Evolutionary conservation across 2,888 invertebrate species (phyloP).

Genomic region (Actias luna): DNA sequence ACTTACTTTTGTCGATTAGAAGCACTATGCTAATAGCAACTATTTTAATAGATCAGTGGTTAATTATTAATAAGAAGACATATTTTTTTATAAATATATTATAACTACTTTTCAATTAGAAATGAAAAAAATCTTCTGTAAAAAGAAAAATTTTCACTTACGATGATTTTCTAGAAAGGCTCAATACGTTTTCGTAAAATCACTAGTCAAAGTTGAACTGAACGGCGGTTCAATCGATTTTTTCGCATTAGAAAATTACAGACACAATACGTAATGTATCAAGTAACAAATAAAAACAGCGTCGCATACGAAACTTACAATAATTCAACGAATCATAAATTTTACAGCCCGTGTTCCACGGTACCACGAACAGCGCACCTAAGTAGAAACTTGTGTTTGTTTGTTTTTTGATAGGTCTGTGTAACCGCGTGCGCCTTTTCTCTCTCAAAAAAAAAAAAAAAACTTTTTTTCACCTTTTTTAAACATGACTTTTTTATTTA

Average conservation of each 20-base stretch:
- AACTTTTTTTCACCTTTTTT: conserved; percentile 45
- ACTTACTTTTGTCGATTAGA: too few relatives aligned
- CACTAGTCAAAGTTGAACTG: not conserved
- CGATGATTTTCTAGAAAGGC: too few relatives aligned
- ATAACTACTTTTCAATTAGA: too few relatives aligned
- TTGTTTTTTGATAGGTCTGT: conserved; percentile 79
- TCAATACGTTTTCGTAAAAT: not conserved
- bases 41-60: too few relatives aligned
- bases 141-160: too few relatives aligned
- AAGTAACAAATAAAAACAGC: conserved; percentile 23
- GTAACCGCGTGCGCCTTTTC: conserved; percentile 73
- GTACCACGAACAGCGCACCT: conserved; percentile 66
- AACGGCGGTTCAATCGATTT: not conserved
- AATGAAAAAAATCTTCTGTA: too few relatives aligned
- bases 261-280: conserved; percentile 15
- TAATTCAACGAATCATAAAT: conserved; percentile 77
- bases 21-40: too few relatives aligned
- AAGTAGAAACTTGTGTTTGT: conserved; percentile 76
- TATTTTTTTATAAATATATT: too few relatives aligned
- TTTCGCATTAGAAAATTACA: conserved; percentile 3
- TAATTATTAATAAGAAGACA: too few relatives aligned
- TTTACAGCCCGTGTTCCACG: conserved; percentile 70
- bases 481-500: conserved; percentile 58
- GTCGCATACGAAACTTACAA: conserved; percentile 37
- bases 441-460: conserved; percentile 42